Evolutionary conservation across 2,797 vertebrate genomes (phyloP).

Genomic region (Ciconia nigra): DNA sequence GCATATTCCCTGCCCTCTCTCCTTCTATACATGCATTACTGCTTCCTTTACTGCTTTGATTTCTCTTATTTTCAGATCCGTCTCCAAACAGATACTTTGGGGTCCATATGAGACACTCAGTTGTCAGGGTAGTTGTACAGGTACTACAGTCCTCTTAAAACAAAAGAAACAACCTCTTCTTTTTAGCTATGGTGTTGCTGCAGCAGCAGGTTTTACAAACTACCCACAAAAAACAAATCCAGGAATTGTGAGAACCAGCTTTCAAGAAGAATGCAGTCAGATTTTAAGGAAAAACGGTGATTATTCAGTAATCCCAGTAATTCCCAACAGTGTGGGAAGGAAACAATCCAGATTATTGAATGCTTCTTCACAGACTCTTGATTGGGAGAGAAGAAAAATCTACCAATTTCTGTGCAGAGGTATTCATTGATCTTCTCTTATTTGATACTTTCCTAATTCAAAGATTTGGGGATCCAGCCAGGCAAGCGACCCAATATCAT

Average conservation of each 20-base stretch:
- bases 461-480: background rate
- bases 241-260: background rate
- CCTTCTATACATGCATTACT: background rate
- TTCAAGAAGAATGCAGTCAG: background rate
- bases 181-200: background rate
- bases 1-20: background rate
- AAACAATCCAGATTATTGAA: background rate
- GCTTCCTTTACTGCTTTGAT: background rate
- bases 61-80: background rate
- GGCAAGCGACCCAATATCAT: background rate
- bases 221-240: background rate
- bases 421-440: background rate
- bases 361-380: background rate
- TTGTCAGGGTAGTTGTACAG: background rate
- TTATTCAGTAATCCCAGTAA: background rate
- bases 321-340: background rate
- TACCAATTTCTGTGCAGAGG: background rate
- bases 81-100: background rate
- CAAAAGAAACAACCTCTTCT: background rate
- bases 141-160: background rate
- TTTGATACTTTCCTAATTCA: background rate
- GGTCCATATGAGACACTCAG: background rate
- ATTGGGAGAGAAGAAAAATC: background rate
- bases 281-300: background rate
- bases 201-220: background rate